Conservation (phyloP, 2,797 vertebrate genomes). For the Pangasius mekongensis region DNA sequence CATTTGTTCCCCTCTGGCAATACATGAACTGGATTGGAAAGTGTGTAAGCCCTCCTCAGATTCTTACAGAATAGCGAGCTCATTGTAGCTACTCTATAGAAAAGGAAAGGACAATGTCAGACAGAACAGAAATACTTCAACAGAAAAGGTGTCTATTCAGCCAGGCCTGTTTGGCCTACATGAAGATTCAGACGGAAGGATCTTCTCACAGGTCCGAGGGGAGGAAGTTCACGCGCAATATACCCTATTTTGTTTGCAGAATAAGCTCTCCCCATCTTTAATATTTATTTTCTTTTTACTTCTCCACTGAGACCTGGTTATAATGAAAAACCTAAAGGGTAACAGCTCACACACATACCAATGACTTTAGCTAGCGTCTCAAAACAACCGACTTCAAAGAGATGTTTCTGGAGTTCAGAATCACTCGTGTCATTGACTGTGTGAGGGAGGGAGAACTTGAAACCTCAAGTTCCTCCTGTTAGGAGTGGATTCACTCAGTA, state of each 20-base stretch:
- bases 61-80: conserved; percentile 52
- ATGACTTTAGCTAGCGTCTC: conserved; percentile 10
- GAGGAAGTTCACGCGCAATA: neutral
- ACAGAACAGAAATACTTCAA: conserved; percentile 34
- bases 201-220: neutral
- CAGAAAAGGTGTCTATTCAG: neutral
- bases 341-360: conserved; percentile 11
- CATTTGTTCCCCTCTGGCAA: conserved; percentile 72
- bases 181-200: neutral
- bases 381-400: conserved; percentile 44
- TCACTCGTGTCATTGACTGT: conserved; percentile 16
- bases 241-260: neutral
- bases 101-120: conserved; percentile 52
- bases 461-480: conserved; percentile 6
- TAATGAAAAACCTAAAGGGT: conserved; percentile 1
- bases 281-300: conserved; percentile 17
- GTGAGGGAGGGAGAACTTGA: conserved; percentile 12
- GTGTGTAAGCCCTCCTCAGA: conserved; percentile 64
- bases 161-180: neutral
- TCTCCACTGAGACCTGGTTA: conserved; percentile 14
- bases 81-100: conserved; percentile 26
- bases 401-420: conserved; percentile 22
- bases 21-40: conserved; percentile 66
- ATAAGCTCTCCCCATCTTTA: neutral
- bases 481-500: conserved; percentile 11